Evolutionary conservation across 2,888 invertebrate species (phyloP).

Genomic region (Coelogynopora nodosa): DNA sequence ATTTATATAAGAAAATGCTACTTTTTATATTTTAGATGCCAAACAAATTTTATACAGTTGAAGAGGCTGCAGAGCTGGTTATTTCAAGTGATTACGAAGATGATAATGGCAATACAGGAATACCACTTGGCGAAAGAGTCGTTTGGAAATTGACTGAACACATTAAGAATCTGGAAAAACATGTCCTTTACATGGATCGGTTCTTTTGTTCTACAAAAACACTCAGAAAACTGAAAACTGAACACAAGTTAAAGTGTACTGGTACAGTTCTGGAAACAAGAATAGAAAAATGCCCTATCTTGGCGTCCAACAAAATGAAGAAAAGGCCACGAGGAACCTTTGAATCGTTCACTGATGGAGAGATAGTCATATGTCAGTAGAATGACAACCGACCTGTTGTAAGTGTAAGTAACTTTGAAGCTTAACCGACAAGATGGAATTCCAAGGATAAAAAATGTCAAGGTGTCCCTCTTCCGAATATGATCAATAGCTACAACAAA

Average conservation of each 20-base stretch:
- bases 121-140: too few relatives aligned
- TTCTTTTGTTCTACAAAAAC: too few relatives aligned
- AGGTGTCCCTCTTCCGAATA: background rate
- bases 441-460: background rate
- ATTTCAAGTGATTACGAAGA: too few relatives aligned
- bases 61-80: too few relatives aligned
- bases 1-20: too few relatives aligned
- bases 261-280: background rate
- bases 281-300: background rate
- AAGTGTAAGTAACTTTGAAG: background rate
- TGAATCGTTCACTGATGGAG: background rate
- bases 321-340: background rate
- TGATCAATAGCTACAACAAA: background rate
- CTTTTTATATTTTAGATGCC: too few relatives aligned
- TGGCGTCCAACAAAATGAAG: background rate
- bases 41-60: too few relatives aligned
- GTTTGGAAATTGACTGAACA: too few relatives aligned
- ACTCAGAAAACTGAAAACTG: too few relatives aligned
- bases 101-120: too few relatives aligned
- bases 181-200: too few relatives aligned
- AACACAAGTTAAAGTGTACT: background rate
- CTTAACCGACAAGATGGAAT: background rate
- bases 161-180: too few relatives aligned
- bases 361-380: background rate
- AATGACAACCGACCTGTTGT: background rate